Base-by-base conservation (phyloP, 2,113 vertebrate genomes). In the Daphoenositta chrysoptera region DNA sequence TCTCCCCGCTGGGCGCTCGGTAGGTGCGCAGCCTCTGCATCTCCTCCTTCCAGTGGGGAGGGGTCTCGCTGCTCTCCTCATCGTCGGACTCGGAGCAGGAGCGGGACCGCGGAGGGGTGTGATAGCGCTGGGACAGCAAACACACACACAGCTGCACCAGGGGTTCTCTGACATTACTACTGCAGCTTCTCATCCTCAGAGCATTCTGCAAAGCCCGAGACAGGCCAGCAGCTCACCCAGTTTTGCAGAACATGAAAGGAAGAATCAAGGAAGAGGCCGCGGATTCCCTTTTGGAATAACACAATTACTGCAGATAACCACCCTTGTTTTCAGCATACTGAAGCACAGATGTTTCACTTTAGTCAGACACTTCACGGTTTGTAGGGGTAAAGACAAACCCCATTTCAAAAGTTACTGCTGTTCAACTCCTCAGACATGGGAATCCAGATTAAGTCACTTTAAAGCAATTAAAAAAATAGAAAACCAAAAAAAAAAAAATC, bases 1-100 rank as follows among this genome's bases (percentile, higher is more conserved):
- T 98, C 82, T 99, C 99, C 13, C 98, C 96, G 65, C 98, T 99
- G 3, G 98, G 98, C 0, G 98, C 98, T 37, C 99, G 98, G 60
- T 99, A 99, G 0, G 97, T 97, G 92, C 99, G 97, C 16, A 98
- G 97, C 40, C 99, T 98, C 97, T 99, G 99, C 99, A 99, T 99
- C 88, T 99, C 99, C 94, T 99, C 99, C 86, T 98, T 99, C 99
- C 99, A 99, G 90, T 99, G 99, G 18, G 99, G 99, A 4, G 99
- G 99, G 5, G 99, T 99, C 94, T 99, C 99, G 39, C 99, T 99
- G 98, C 99, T 99, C 39, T 97, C 98, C 5, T 97, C 97, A 15
- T 99, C 98, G 44, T 98, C 99, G 0, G 99, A 99, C 44, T 98
- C 98, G 31, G 99, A 99, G 63, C 98, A 98, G 0, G 99, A 99